phyloP scores from a whole-genome alignment of 2,113 vertebrate species.

The Erythrocercus mccallii region DNA sequence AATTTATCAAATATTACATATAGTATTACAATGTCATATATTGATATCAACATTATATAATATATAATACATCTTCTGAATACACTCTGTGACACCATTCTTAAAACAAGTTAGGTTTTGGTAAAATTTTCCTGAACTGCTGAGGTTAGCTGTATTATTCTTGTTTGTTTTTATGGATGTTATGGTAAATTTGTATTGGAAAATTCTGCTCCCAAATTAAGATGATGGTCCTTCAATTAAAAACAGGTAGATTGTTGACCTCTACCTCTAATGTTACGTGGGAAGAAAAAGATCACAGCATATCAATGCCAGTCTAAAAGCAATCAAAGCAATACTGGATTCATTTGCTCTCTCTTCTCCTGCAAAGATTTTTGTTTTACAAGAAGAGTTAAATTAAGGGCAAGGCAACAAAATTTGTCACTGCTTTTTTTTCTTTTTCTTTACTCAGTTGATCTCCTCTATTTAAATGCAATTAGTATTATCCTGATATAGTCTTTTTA shows the following conservation, averaged over 20 bases:
- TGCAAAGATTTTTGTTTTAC: background rate
- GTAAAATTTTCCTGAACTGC: conserved; percentile 31
- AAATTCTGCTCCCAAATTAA: conserved; percentile 38
- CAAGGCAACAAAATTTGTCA: background rate
- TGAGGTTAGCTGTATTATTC: conserved; percentile 33
- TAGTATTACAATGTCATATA: background rate
- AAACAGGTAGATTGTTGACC: background rate
- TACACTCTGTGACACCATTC: conserved; percentile 26
- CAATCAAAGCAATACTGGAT: background rate
- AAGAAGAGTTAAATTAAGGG: background rate
- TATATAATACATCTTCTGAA: background rate
- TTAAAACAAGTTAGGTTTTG: conserved; percentile 25
- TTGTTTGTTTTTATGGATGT: conserved; percentile 53
- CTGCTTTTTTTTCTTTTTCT: background rate
- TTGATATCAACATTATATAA: background rate
- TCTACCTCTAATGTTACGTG: background rate
- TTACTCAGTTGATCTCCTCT: background rate
- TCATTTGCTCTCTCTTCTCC: background rate
- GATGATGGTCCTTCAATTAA: background rate
- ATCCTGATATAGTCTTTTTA: background rate
- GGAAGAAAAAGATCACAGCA: background rate
- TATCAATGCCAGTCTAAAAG: background rate
- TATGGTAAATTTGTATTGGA: conserved; percentile 33
- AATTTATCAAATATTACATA: background rate
- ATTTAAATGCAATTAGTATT: background rate